These are phyloP conservation scores for Drosophila lowei DNA, from an alignment of 1,140 invertebrate species.

Conservation along the genomic window DNA sequence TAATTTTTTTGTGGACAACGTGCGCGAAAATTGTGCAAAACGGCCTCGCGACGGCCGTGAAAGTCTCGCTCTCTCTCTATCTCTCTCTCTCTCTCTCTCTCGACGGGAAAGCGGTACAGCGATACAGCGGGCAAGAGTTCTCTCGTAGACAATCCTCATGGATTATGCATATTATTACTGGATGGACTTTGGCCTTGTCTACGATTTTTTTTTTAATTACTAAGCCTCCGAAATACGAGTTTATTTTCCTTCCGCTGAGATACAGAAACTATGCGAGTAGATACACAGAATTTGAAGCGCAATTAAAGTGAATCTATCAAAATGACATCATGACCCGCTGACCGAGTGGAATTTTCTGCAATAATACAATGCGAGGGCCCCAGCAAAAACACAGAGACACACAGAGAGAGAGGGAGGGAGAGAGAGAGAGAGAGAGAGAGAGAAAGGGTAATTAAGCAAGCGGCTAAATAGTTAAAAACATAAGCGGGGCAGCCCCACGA, in stretches of 20 bases:
- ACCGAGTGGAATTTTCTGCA: constrained; percentile 57
- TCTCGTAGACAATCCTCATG: background rate
- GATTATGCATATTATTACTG: constrained; percentile 21
- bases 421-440: constrained; percentile 21
- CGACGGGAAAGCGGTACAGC: too few species aligned
- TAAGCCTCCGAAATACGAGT: background rate
- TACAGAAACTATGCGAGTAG: background rate
- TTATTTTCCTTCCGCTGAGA: too few species aligned
- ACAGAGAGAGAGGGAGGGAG: constrained; percentile 1
- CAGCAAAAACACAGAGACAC: background rate
- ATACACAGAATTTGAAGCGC: constrained; percentile 31
- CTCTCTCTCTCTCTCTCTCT: too few species aligned
- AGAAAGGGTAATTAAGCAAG: constrained; percentile 55
- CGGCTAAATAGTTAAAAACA: constrained; percentile 54
- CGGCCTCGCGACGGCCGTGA: constrained; percentile 56
- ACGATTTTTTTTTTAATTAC: constrained; percentile 45
- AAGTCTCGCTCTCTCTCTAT: constrained; percentile 30
- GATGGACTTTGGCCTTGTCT: background rate
- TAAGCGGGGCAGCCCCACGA: constrained; percentile 15
- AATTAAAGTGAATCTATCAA: constrained; percentile 74
- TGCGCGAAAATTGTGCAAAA: constrained; percentile 46
- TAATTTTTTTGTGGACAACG: constrained; percentile 63
- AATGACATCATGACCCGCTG: constrained; percentile 80
- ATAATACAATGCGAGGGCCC: constrained; percentile 38
- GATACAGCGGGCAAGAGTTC: too few species aligned